A percentile compares a stretch with the other conserved stretches of the same genome.
phyloP scores from a whole-genome alignment of 2,888 invertebrate species.

The Mycogona germanica region DNA sequence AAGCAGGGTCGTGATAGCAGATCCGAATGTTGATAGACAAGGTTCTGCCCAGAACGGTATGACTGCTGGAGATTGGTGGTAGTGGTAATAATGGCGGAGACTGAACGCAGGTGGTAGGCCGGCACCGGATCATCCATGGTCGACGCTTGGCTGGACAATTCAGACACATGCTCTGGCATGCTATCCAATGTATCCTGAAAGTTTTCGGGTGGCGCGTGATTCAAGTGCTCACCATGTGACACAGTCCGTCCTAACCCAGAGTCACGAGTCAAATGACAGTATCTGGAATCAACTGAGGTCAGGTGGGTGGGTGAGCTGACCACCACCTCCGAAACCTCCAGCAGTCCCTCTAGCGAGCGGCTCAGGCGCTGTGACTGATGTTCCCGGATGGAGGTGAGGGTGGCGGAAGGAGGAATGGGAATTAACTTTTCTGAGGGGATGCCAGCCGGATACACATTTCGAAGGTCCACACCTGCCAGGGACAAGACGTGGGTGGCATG shows the following conservation, averaged over 20 bases:
- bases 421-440: constrained; percentile 19
- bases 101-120: too few species aligned
- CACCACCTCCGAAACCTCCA: constrained; percentile 25
- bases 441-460: constrained; percentile 34
- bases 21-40: too few species aligned
- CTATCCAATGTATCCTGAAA: too few species aligned
- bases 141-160: too few species aligned
- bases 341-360: constrained; percentile 45
- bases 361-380: constrained; percentile 38
- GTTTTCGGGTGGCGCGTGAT: neutral
- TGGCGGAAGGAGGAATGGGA: constrained; percentile 30
- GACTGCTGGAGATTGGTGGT: too few species aligned
- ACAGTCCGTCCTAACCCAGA: neutral
- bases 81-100: too few species aligned
- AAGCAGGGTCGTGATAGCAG: too few species aligned
- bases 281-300: too few species aligned
- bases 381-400: constrained; percentile 17
- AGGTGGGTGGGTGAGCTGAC: neutral
- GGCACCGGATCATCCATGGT: too few species aligned
- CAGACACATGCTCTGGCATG: too few species aligned
- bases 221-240: neutral
- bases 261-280: too few species aligned
- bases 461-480: constrained; percentile 29
- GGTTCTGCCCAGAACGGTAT: too few species aligned
- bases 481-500: constrained; percentile 28